Evolutionary conservation across 2,888 invertebrate species (phyloP), one percentile per base, ranked within the genome.

Genomic region (Conchocele bisecta): DNA sequence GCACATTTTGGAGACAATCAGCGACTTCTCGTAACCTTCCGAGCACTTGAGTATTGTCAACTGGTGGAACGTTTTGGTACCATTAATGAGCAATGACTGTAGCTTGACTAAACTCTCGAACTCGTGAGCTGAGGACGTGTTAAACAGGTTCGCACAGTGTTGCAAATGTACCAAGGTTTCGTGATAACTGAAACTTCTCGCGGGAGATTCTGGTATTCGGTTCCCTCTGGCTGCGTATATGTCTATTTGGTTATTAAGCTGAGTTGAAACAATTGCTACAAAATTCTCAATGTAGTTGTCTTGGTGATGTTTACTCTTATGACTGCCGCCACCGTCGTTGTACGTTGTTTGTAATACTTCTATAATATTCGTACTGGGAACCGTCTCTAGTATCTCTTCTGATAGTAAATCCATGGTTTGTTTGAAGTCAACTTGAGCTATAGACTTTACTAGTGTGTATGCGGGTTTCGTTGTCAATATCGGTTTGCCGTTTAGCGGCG

Each of bases 271-370:
- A 7, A 50, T 61, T 15, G 70, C 66, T 50, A 75, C 54, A 20
- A 82, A 61, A 37, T 74, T 74, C 57, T 82, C 79, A 24, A 82
- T 48, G 31, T 82, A 79, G 3, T 75, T 68, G 9, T 65, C 75
- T 17, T 69, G 66, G 11, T 56, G 33, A n/a, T 35, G 9, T 31
- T 51, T 51, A 35, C n/a, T n/a, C n/a, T n/a, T n/a, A n/a, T n/a
- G n/a, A n/a, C n/a, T n/a, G n/a, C n/a, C n/a, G n/a, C n/a, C n/a
- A n/a, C n/a, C n/a, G n/a, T n/a, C n/a, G n/a, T n/a, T n/a, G n/a
- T n/a, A n/a, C n/a, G n/a, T n/a, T n/a, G n/a, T n/a, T n/a, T n/a
- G n/a, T n/a, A n/a, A n/a, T n/a, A n/a, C n/a, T n/a, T n/a, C n/a
- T n/a, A n/a, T n/a, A n/a, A n/a, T n/a, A n/a, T n/a, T n/a, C n/a